These are phyloP conservation scores for Cheilinus undulatus DNA, from an alignment of 2,113 vertebrate genomes.

Conservation along the genomic window DNA sequence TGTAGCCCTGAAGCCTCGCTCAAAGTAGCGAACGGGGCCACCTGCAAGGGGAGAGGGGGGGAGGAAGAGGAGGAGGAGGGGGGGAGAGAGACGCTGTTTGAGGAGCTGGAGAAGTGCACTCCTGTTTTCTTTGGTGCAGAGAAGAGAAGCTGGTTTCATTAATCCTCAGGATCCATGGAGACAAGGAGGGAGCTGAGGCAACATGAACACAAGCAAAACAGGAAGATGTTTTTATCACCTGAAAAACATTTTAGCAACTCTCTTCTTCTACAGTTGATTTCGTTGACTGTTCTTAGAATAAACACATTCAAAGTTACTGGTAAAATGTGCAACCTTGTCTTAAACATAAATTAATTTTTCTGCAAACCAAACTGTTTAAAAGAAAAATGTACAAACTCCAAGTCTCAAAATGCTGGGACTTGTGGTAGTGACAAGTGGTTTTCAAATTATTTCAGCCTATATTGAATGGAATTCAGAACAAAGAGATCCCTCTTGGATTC, in stretches of 20 bases:
- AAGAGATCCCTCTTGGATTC: no score
- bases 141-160: slow-evolving; percentile 68
- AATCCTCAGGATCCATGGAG: slow-evolving; percentile 67
- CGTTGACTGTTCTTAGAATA: no score
- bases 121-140: slow-evolving; percentile 72
- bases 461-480: no score
- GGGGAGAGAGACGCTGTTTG: slow-evolving; percentile 19
- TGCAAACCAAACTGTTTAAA: no score
- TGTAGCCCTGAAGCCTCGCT: slow-evolving; percentile 54
- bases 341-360: no score
- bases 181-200: slow-evolving; percentile 47
- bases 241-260: not conserved
- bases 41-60: slow-evolving; percentile 62
- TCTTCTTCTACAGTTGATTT: no score
- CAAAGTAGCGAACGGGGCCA: slow-evolving; percentile 71
- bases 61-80: slow-evolving; percentile 16
- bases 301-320: no score
- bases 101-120: slow-evolving; percentile 72
- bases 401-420: no score
- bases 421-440: no score
- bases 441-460: no score
- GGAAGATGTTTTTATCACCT: slow-evolving; percentile 21
- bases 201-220: slow-evolving; percentile 37
- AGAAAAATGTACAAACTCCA: no score
- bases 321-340: no score